phyloP scores from a whole-genome alignment of 2,797 vertebrate species.

The Peromyscus eremicus region DNA sequence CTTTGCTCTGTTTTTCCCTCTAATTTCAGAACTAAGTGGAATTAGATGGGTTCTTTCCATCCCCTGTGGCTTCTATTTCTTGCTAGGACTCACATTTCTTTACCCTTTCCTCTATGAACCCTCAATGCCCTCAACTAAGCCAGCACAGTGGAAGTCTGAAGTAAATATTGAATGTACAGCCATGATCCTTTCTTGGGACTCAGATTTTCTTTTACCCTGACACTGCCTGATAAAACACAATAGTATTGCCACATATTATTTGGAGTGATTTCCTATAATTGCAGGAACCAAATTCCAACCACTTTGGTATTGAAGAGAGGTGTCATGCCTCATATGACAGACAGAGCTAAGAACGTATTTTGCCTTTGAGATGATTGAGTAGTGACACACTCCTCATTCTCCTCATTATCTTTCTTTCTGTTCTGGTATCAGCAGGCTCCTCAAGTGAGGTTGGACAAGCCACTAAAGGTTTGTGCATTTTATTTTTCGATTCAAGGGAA shows the following conservation, averaged over 20 bases:
- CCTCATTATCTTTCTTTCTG: neutral
- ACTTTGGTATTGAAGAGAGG: neutral
- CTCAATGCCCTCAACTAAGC: neutral
- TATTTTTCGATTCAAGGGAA: neutral
- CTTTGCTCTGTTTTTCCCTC: neutral
- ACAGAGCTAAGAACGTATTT: neutral
- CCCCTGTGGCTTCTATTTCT: neutral
- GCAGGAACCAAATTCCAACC: neutral
- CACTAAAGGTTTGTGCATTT: neutral
- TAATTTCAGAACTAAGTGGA: neutral
- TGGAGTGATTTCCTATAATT: neutral
- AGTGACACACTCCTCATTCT: neutral
- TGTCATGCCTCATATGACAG: neutral
- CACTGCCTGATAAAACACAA: constrained; percentile 1
- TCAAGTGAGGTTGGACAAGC: neutral
- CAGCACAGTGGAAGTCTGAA: neutral
- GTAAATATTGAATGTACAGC: neutral
- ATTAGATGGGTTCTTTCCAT: constrained; percentile 22
- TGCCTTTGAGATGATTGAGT: neutral
- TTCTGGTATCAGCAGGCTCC: neutral
- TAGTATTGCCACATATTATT: neutral
- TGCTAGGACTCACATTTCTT: neutral
- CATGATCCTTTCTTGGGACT: neutral
- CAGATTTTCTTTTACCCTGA: neutral
- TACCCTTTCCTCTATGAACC: neutral